phyloP scores from a whole-genome alignment of 2,797 vertebrate genomes.

The Sebastes nivosus region DNA sequence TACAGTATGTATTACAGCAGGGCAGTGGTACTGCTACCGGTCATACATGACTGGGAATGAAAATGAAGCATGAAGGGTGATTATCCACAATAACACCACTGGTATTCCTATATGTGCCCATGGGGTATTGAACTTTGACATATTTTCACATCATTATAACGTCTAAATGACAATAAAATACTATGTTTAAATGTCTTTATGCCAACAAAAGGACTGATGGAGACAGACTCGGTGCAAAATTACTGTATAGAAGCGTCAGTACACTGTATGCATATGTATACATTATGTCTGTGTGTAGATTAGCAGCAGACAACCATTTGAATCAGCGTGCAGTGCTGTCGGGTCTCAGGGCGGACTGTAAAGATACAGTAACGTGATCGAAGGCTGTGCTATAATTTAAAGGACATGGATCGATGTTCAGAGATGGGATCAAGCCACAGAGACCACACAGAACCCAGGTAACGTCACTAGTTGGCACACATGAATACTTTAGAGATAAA shows the following conservation, averaged over 20 bases:
- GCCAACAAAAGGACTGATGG: neutral
- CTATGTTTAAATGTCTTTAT: neutral
- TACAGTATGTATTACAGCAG: neutral
- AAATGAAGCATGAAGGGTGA: conserved; percentile 59
- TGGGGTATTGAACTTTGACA: neutral
- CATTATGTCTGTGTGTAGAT: neutral
- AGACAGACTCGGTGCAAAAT: neutral
- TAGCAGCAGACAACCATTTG: neutral
- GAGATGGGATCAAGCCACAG: neutral
- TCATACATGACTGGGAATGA: conserved; percentile 53
- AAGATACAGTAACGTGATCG: neutral
- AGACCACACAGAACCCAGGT: neutral
- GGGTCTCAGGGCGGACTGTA: neutral
- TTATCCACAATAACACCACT: conserved; percentile 52
- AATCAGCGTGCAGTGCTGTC: neutral
- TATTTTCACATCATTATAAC: conserved; percentile 4
- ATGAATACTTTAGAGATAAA: neutral
- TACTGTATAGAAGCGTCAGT: neutral
- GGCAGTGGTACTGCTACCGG: conserved; percentile 9
- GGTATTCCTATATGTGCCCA: neutral
- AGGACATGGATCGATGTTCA: neutral
- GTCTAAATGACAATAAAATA: neutral
- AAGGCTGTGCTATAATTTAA: neutral
- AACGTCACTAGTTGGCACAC: neutral
- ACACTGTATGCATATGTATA: neutral